Evolutionary conservation across 2,888 invertebrate species (phyloP).

Genomic region (Elmis aenea): DNA sequence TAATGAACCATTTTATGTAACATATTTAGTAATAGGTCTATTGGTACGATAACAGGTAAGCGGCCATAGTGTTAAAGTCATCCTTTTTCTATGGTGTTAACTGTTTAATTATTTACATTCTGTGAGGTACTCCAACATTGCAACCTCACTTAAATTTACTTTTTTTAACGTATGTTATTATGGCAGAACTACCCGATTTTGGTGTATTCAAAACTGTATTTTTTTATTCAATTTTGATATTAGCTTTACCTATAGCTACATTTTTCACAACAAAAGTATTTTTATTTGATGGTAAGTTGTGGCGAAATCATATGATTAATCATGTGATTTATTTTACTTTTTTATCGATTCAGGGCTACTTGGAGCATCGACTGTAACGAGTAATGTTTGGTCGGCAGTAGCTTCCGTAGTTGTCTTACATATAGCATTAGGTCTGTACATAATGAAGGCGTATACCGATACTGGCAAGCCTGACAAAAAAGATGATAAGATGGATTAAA

Average conservation of each 20-base stretch:
- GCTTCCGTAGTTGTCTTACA: slow-evolving; percentile 71
- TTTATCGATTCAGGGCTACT: slow-evolving; percentile 46
- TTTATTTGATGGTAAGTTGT: slow-evolving; percentile 59
- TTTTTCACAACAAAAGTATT: slow-evolving; percentile 68
- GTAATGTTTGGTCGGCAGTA: slow-evolving; percentile 75
- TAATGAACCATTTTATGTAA: too few relatives aligned
- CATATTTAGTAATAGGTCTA: too few relatives aligned
- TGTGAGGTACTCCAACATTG: too few relatives aligned
- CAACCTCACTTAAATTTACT: too few relatives aligned
- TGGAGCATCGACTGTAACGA: slow-evolving; percentile 51
- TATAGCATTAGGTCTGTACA: slow-evolving; percentile 70
- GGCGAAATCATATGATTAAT: slow-evolving; percentile 5
- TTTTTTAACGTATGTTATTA: too few relatives aligned
- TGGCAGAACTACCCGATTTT: slow-evolving; percentile 60
- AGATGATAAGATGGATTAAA: slow-evolving; percentile 38
- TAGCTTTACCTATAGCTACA: slow-evolving; percentile 67
- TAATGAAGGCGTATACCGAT: slow-evolving; percentile 69
- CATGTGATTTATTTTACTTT: slow-evolving; percentile 7
- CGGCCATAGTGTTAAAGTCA: too few relatives aligned
- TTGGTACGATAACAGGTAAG: too few relatives aligned
- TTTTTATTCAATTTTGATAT: slow-evolving; percentile 69
- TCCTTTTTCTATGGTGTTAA: too few relatives aligned
- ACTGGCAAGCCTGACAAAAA: slow-evolving; percentile 38
- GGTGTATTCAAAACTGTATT: slow-evolving; percentile 71
- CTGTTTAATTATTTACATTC: too few relatives aligned